Percentiles rank a stretch among this genome's conserved stretches.
These are phyloP conservation scores for Gnathonemus echidnorhynchus DNA, from an alignment of 2,113 vertebrate genomes.

Conservation along the genomic window DNA sequence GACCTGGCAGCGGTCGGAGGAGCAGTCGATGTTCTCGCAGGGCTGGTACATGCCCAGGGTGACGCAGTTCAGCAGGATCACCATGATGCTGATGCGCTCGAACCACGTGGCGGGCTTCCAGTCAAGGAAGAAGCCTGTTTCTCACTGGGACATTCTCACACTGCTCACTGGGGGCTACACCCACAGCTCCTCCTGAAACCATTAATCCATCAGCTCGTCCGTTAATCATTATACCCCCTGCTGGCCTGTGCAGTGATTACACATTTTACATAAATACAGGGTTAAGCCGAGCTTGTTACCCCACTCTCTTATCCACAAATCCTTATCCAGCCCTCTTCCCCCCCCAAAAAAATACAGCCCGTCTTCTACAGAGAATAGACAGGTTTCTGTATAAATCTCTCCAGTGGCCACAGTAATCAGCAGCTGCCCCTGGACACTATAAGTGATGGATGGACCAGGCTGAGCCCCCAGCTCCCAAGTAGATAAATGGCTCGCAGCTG, in stretches of 20 bases:
- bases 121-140: not conserved
- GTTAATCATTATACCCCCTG: not conserved
- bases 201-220: not conserved
- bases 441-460: not conserved
- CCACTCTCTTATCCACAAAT: not conserved
- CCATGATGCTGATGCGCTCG: slow-evolving; percentile 95
- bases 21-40: slow-evolving; percentile 95
- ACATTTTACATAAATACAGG: not conserved
- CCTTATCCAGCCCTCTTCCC: not conserved
- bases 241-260: not conserved
- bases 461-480: not conserved
- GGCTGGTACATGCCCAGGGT: slow-evolving; percentile 98
- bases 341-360: not conserved
- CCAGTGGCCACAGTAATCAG: not conserved
- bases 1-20: slow-evolving; percentile 91
- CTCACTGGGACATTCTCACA: not conserved
- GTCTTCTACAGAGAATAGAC: not conserved
- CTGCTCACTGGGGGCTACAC: not conserved
- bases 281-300: not conserved
- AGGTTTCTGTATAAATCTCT: not conserved
- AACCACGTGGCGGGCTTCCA: slow-evolving; percentile 73
- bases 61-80: slow-evolving; percentile 95
- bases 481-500: not conserved
- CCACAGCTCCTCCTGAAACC: not conserved
- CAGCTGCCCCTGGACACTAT: not conserved